These are phyloP conservation scores for Mythimna ferrago DNA, from an alignment of 2,888 invertebrate species.

Conservation along the genomic window DNA sequence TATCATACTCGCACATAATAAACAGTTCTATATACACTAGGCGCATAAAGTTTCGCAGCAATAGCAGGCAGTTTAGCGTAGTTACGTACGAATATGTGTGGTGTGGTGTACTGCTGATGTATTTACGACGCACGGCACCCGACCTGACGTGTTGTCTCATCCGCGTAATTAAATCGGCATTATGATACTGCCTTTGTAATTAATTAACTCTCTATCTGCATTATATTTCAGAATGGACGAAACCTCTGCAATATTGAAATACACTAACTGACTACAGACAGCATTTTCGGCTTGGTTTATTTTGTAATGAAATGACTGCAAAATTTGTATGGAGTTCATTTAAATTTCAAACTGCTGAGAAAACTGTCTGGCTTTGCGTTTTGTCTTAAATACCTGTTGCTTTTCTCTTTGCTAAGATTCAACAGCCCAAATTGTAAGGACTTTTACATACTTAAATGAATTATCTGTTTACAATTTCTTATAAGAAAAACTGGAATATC, in stretches of 20 bases:
- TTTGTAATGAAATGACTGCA: conserved; percentile 26
- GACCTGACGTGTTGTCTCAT: conserved; percentile 75
- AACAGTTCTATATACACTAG: conserved; percentile 21
- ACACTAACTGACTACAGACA: not conserved
- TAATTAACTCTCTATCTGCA: conserved; percentile 74
- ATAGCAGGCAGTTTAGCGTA: conserved; percentile 47
- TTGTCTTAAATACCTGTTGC: conserved; percentile 44
- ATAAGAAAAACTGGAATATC: not conserved
- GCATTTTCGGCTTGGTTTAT: conserved; percentile 17
- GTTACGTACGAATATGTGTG: conserved; percentile 52
- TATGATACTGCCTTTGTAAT: conserved; percentile 77
- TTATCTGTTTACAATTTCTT: not conserved
- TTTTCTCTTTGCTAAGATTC: conserved; percentile 43
- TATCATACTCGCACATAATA: conserved; percentile 7
- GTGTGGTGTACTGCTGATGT: conserved; percentile 80
- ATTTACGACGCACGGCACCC: conserved; percentile 81
- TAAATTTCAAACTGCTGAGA: conserved; percentile 42
- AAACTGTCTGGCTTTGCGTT: conserved; percentile 28
- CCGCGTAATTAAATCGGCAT: conserved; percentile 83
- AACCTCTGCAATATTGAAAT: conserved; percentile 21
- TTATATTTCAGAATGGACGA: conserved; percentile 50
- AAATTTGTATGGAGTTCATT: conserved; percentile 34
- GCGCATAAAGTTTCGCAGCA: conserved; percentile 45
- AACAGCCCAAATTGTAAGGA: conserved; percentile 19
- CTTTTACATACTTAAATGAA: not conserved